Evolutionary conservation across 2,888 invertebrate genomes (phyloP), one percentile per base, ranked within the genome.

Genomic region (Oscheius sp.): DNA sequence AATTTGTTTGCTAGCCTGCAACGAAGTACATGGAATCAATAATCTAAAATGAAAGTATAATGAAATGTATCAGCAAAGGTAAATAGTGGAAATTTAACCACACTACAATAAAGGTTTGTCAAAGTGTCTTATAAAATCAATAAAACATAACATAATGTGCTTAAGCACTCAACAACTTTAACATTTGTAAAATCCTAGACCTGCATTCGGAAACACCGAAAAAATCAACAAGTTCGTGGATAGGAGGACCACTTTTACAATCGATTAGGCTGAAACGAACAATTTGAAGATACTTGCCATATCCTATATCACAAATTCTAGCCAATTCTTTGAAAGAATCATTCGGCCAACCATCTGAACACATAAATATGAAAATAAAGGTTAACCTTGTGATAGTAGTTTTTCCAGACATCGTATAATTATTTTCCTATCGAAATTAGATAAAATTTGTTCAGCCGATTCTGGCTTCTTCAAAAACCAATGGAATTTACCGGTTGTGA

Each of bases 231-330:
- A 84, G 69, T 41, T 84, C 84, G 22, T 72, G 59, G 30, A 84
- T 73, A 2, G 84, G 84, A n/a, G 84, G 84, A 38, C 84, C 84
- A 22, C 71, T 75, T 49, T 70, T 71, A 32, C 70, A 68, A 70
- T 81, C 82, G 49, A 82, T 82, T 26, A 84, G 41, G 2, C 80
- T 64, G 17, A 77, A 71, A 17, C 82, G 56, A 17, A 57, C 12
- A 57, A 57, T 5, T 51, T 59, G 66, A 47, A 76, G 63, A 22
- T 75, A 36, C 36, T 76, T 75, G 14, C 68, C 49, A 24, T 69
- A 56, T 2, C 69, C 22, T 12, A 77, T 32, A 12, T 45, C 47
- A 33, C 67, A 50, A 2, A 45, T 12, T n/a, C 65, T 50, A 2
- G 76, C 76, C 6, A 76, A 14, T 4, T 51, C 17, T 8, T 32